These are phyloP conservation scores for Colossoma macropomum DNA, from an alignment of 2,113 vertebrate species.

Conservation along the genomic window DNA sequence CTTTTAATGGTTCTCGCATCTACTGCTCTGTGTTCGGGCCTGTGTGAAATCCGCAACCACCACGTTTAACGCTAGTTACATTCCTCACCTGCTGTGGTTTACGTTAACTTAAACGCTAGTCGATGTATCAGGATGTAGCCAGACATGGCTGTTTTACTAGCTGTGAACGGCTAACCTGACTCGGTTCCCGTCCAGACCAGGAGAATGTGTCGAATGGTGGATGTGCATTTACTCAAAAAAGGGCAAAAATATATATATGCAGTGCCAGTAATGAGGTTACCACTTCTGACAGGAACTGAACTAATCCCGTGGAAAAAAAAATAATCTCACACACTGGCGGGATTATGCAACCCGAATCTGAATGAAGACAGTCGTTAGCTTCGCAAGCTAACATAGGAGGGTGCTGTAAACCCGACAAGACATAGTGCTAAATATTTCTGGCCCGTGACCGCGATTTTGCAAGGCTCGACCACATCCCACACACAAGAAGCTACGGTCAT, in stretches of 20 bases:
- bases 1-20: constrained; percentile 62
- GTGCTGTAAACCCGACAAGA: constrained; percentile 5
- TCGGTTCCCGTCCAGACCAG: neutral
- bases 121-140: neutral
- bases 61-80: too few species aligned
- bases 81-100: neutral
- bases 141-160: neutral
- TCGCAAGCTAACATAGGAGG: constrained; percentile 4
- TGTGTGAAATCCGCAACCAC: neutral
- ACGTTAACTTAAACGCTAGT: neutral
- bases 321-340: neutral
- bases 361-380: constrained; percentile 6
- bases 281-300: neutral
- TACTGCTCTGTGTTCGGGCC: constrained; percentile 39
- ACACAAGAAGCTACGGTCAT: neutral
- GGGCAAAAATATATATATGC: too few species aligned
- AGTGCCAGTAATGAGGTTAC: neutral
- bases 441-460: constrained; percentile 53
- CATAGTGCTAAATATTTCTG: constrained; percentile 14
- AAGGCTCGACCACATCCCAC: neutral
- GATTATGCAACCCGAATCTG: constrained; percentile 31
- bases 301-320: neutral
- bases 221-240: neutral
- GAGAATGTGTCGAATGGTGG: constrained; percentile 11
- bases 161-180: neutral